Base-by-base conservation (phyloP, 2,113 vertebrate genomes). In the Phainopepla nitens region DNA sequence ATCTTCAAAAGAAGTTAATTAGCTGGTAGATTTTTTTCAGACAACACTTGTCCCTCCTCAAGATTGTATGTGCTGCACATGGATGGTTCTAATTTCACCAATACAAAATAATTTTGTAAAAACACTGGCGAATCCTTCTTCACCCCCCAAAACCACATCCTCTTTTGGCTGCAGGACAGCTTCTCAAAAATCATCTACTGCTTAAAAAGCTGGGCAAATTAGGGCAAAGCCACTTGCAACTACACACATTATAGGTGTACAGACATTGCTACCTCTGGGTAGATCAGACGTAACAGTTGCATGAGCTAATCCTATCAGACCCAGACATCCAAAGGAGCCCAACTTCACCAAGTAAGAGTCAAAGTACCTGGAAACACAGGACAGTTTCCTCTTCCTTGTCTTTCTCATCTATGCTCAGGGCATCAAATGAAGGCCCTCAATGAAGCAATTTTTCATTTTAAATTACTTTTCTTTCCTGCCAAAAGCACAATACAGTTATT, bases 361-460 rank as follows among this genome's bases (percentile, higher is more conserved):
- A 95, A 97, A 94, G 94, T 95, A 95, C 96, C 89, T 95, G 93
- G 86, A 94, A 92, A 92, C 68, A 93, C 10, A 93, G 73, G 90
- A 82, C 88, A 95, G 96, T 87, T 90, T 95, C 94, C 89, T 97
- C 95, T 90, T 96, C 95, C 90, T 92, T 94, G 44, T 95, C 23
- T 96, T 36, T 96, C 61, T 96, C 90, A 94, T 95, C 33, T 93
- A 95, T 88, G 87, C 90, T 82, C 90, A 96, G 82, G 85, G 85
- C 94, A 91, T 92, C 90, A 96, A 95, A 96, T 93, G 92, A 92
- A 96, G 90, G 85, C 93, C 91, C 90, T 96, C 93, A 96, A 88
- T 86, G 85, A 86, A 95, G 89, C 22, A 95, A 75, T 81, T 90
- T 97, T 94, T 97, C 92, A 95, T 86, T 96, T 95, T 90, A 93